Base-by-base conservation (phyloP, 2,888 invertebrate species). In the Zygogramma bicolorata region DNA sequence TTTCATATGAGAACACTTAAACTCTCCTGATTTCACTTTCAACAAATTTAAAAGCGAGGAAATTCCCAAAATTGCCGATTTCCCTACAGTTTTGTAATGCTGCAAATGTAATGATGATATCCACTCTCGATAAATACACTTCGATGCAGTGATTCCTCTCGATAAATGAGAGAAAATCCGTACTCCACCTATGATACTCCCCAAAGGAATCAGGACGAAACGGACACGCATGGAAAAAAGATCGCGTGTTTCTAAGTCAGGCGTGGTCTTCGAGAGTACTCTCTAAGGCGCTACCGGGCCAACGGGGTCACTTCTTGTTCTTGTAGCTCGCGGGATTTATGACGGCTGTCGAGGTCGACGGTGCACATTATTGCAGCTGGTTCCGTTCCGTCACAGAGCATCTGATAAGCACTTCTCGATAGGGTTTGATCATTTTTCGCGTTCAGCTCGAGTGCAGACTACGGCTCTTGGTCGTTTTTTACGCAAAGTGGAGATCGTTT, bases 211-310 rank as follows among this genome's bases (percentile, higher is more conserved):
- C 63, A 74, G 77, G 76, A 77, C 77, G 75, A 76, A 73, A 75
- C 78, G 75, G 75, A 73, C 80, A 75, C 77, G 70, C 40, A 74
- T 72, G 72, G 34, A 46, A 65, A 65, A 75, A 71, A 75, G 60
- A 65, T 80, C 76, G 81, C 80, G 80, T 80, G 80, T 77, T 75
- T 69, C 67, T 60, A 63, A 65, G 68, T 34, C 65, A 78, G 83
- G 83, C 83, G 83, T 82, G 83, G 83, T 81, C 79, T 77, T 62
- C 42, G 40, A 31, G 62, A 62, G 66, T 71, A 72, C 77, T 74
- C 70, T 74, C 63, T 63, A 66, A 63, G 75, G 76, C 80, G 82
- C 81, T 83, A 83, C 81, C 79, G 79, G 82, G 79, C 78, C 80
- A 81, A 75, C 75, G 80, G 75, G 81, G 81, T 83, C 83, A 82